Conservation (phyloP, 2,888 invertebrate genomes). For the Caenorhabditis japonica region DNA sequence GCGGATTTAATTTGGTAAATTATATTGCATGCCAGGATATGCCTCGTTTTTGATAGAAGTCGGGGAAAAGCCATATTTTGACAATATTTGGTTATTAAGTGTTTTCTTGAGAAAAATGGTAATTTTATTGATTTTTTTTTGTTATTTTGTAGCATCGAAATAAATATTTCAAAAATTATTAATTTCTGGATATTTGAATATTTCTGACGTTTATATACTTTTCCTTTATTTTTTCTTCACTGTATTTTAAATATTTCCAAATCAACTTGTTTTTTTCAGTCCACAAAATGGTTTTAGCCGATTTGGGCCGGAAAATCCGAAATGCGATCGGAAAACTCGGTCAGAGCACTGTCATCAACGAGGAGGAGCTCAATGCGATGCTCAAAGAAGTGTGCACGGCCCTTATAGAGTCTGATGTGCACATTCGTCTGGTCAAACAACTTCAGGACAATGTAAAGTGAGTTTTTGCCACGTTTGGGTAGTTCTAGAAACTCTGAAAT, state of each 20-base stretch:
- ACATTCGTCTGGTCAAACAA: slow-evolving; percentile 93
- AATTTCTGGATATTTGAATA: not conserved
- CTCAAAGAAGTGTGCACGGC: slow-evolving; percentile 90
- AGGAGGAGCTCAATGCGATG: slow-evolving; percentile 95
- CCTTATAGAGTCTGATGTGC: slow-evolving; percentile 94
- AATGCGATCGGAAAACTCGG: slow-evolving; percentile 96
- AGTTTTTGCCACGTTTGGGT: slow-evolving; percentile 29
- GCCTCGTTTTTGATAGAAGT: too few relatives aligned
- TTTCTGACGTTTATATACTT: not conserved
- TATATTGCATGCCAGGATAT: too few relatives aligned
- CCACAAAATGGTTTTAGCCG: slow-evolving; percentile 98
- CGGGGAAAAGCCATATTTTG: too few relatives aligned
- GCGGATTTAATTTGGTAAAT: too few relatives aligned
- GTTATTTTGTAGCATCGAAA: too few relatives aligned
- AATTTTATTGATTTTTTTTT: too few relatives aligned
- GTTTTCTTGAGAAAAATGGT: too few relatives aligned
- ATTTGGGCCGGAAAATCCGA: slow-evolving; percentile 98
- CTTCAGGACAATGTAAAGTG: slow-evolving; percentile 92
- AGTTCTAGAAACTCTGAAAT: too few relatives aligned
- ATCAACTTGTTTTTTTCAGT: slow-evolving; percentile 2
- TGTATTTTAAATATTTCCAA: not conserved
- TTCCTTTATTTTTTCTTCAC: too few relatives aligned
- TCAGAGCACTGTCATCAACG: slow-evolving; percentile 77
- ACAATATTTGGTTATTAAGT: too few relatives aligned
- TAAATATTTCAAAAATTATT: too few relatives aligned